Conservation (phyloP, 2,797 vertebrate species). For the Holocentrus rufus region DNA sequence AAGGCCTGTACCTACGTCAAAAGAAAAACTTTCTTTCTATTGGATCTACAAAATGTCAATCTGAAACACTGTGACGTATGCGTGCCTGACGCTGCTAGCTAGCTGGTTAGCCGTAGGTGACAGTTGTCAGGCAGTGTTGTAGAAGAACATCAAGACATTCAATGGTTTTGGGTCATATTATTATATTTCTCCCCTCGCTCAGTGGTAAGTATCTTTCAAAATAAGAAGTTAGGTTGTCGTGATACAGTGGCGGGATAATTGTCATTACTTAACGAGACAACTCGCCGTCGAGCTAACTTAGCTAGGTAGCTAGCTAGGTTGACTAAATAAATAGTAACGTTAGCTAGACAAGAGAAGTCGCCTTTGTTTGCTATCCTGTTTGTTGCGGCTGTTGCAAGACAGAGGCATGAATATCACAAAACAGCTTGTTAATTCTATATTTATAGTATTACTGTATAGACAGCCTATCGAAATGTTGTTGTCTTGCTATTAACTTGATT, state of each 20-base stretch:
- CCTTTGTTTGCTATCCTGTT: too few species aligned
- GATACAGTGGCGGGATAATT: not conserved
- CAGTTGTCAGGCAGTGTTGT: not conserved
- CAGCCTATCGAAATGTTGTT: too few species aligned
- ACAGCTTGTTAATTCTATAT: too few species aligned
- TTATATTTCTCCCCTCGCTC: not conserved
- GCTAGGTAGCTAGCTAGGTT: too few species aligned
- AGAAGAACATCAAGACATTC: not conserved
- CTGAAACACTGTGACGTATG: not conserved
- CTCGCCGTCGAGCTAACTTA: not conserved
- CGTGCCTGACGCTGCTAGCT: slow-evolving; percentile 47
- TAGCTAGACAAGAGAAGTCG: too few species aligned
- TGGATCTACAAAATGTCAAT: not conserved
- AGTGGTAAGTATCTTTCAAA: slow-evolving; percentile 61
- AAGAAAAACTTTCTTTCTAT: not conserved
- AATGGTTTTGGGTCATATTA: slow-evolving; percentile 40
- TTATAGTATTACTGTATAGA: too few species aligned
- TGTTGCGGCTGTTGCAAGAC: too few species aligned
- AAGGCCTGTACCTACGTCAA: not conserved
- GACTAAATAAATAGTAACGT: too few species aligned
- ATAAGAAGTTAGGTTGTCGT: not conserved
- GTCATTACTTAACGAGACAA: slow-evolving; percentile 7
- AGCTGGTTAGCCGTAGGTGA: not conserved
- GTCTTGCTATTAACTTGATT: not conserved
- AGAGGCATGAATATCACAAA: too few species aligned